Percentiles rank a stretch among this genome's conserved stretches.
Evolutionary conservation across 2,113 vertebrate genomes (phyloP).

Genomic region (Circaetus cinerascens): DNA sequence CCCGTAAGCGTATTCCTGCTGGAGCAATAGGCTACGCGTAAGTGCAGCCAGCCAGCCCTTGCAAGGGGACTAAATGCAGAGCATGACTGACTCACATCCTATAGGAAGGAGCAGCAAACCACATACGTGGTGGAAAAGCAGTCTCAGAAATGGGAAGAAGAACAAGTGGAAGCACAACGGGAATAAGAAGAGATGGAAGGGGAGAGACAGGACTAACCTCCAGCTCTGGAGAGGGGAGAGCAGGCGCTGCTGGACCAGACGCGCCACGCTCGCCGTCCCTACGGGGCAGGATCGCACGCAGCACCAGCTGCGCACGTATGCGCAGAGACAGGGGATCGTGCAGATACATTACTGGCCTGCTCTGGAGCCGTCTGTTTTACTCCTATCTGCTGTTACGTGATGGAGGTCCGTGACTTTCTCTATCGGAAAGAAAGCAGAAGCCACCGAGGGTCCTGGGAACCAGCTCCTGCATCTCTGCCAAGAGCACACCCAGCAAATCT

Average conservation of each 20-base stretch:
- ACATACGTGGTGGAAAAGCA: neutral
- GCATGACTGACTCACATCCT: conserved; percentile 42
- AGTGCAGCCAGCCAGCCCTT: conserved; percentile 6
- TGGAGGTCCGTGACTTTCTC: neutral
- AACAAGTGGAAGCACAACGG: neutral
- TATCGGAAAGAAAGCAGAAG: neutral
- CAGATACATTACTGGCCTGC: neutral
- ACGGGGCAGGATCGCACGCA: neutral
- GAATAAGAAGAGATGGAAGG: neutral
- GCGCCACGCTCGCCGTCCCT: fast-evolving
- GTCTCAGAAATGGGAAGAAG: neutral
- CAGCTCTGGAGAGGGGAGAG: neutral
- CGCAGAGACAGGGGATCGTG: neutral
- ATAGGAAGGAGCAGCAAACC: conserved; percentile 36
- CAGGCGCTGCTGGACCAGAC: neutral
- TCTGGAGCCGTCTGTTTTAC: neutral
- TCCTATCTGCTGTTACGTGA: neutral
- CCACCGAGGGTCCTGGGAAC: neutral
- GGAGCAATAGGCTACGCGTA: neutral
- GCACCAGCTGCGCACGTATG: neutral
- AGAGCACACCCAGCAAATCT: neutral
- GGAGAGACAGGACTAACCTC: neutral
- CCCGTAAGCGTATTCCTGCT: neutral
- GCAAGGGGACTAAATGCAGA: neutral
- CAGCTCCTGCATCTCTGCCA: neutral